Base-by-base conservation (phyloP, 1,140 invertebrate genomes). In the Ectropis grisescens region DNA sequence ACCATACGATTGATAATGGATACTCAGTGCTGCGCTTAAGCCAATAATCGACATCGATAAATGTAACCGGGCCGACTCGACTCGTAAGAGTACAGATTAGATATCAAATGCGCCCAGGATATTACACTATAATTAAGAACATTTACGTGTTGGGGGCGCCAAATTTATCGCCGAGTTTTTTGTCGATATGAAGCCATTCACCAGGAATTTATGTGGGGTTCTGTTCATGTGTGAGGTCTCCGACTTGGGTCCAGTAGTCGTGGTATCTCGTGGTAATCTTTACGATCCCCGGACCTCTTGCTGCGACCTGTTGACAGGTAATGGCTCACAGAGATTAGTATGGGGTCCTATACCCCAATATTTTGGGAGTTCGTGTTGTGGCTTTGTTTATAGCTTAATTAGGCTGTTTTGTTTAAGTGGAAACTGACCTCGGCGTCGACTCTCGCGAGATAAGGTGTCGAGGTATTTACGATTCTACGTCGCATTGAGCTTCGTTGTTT, bases 321-420 rank as follows among this genome's bases (percentile, higher is more conserved):
- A 80, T 78, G 71, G 68, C 60, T 55, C 50, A 37, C 49, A 37
- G 59, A 72, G 66, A 76, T 72, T 75, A 78, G 68, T 62, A 61
- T 59, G 54, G 30, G 35, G 47, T 32, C 37, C 32, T 48, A 58
- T 50, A n/a, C n/a, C 54, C 43, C 50, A 61, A 69, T 66, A 64
- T 68, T 74, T 80, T 70, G 52, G 58, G 57, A 60, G 59, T 29
- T 41, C 61, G 62, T 80, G 66, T 76, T 72, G 67, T 68, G 68
- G 75, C 55, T 68, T 72, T 69, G 70, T 80, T 80, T 80, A 80
- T 80, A 69, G 70, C 75, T 80, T 80, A 80, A 80, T 80, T 80
- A 80, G 71, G 58, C 75, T 75, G 72, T 76, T 80, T 75, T 80
- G 75, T 76, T 64, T 74, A 68, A 75, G 47, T 68, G 55, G 64